Evolutionary conservation across 2,797 vertebrate species (phyloP), one percentile per base, ranked within the genome.

Genomic region (Monodelphis domestica): DNA sequence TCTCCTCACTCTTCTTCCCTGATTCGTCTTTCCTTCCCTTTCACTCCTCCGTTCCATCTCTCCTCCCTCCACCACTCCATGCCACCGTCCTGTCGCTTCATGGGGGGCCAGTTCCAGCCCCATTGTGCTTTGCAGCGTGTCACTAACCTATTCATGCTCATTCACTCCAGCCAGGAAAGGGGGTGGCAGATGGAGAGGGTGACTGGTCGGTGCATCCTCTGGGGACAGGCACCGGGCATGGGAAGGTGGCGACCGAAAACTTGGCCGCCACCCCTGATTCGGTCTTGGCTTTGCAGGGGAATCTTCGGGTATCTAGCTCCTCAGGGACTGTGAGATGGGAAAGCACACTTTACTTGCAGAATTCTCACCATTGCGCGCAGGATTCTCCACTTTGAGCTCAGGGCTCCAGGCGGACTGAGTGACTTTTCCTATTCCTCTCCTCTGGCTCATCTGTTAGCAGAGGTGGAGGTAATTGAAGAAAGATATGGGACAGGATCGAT

Each of bases 91-190:
- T 84, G 95, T 92, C 87, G 45, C 92, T 90, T 87, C 56, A 63
- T 91, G 91, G 50, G 24, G 55, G 59, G n/a, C 53, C 54, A 9
- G 5, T 52, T n/a, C 50, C 29, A 24, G 87, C 54, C 89, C 88
- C 53, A 53, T 63, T 33, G 84, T 87, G 87, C 91, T 45, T 57
- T 90, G 21, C 24, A 70, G 93, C 87, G 11, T 59, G 93, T 94
- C 95, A 88, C 96, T 94, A 94, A 95, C 95, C 89, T 17, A 93
- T 14, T 95, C 57, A 55, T 95, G 91, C 90, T 91, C 56, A 0
- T 54, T 88, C 33, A 33, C 90, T 88, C 33, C 70, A 55, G 63
- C 30, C 56, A 7, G 84, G 88, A 59, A 38, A 51, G 52, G 15
- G 87, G 84, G 63, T 50, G 29, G 87, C 51, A n/a, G 56, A 70